Conservation (phyloP, 2,113 vertebrate genomes). For the Triplophysa siluroides region DNA sequence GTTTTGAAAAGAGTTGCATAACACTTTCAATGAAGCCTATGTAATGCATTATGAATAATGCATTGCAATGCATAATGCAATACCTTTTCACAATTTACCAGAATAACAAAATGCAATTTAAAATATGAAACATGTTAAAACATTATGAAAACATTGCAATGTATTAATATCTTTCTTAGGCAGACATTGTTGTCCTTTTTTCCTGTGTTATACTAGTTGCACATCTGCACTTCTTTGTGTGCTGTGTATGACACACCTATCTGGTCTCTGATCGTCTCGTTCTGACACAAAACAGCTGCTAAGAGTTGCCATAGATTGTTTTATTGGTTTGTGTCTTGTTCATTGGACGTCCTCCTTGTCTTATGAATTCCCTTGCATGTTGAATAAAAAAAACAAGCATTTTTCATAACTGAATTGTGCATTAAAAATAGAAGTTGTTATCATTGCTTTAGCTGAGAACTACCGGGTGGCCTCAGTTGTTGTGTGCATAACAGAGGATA, state of each 20-base stretch:
- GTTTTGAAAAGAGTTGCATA: not conserved
- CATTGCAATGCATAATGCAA: not conserved
- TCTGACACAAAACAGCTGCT: slow-evolving; percentile 6
- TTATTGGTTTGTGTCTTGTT: not conserved
- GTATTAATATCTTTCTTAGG: too few species aligned
- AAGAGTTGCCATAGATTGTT: not conserved
- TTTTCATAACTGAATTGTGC: slow-evolving; percentile 55
- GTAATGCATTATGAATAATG: too few species aligned
- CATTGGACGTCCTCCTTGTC: not conserved
- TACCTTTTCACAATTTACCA: not conserved
- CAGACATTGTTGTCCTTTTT: not conserved
- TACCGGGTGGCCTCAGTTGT: slow-evolving; percentile 34
- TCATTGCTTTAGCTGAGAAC: slow-evolving; percentile 18
- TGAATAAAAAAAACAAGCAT: slow-evolving; percentile 38
- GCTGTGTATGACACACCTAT: not conserved
- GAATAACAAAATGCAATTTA: too few species aligned
- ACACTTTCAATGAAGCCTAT: not conserved
- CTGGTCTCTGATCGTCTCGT: not conserved
- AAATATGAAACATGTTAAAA: too few species aligned
- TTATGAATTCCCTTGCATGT: slow-evolving; percentile 27
- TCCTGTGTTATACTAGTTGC: not conserved
- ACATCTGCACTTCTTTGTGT: not conserved
- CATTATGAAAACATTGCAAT: too few species aligned
- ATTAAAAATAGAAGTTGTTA: slow-evolving; percentile 50
- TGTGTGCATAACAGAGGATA: slow-evolving; percentile 16